phyloP scores from a whole-genome alignment of 1,140 invertebrate species.

The Stratiolaelaps scimitus region DNA sequence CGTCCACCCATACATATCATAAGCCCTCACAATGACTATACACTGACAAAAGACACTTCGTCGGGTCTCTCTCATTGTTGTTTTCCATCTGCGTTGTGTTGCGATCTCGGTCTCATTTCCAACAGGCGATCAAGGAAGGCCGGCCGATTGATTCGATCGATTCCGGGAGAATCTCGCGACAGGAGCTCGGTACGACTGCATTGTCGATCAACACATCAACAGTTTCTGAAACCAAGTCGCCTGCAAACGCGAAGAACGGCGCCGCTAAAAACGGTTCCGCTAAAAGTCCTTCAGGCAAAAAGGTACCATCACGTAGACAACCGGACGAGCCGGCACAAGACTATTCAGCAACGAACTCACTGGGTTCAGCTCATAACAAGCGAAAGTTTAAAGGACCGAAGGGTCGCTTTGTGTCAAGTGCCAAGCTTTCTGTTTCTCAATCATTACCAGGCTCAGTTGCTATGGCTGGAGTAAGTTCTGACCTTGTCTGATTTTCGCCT shows the following conservation, averaged over 20 bases:
- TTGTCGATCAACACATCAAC: slow-evolving; percentile 40
- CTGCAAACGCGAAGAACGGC: neutral
- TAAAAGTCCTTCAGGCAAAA: slow-evolving; percentile 17
- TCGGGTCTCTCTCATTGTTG: too few relatives aligned
- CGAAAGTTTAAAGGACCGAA: neutral
- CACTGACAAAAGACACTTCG: too few relatives aligned
- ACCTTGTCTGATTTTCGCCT: too few relatives aligned
- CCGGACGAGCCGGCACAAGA: neutral
- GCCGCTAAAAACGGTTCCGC: slow-evolving; percentile 19
- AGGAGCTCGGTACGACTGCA: slow-evolving; percentile 39
- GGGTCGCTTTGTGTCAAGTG: neutral
- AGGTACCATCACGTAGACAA: neutral
- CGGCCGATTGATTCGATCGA: slow-evolving; percentile 58
- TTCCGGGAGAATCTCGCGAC: slow-evolving; percentile 41
- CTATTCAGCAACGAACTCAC: neutral
- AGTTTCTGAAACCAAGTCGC: neutral
- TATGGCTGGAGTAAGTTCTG: too few relatives aligned
- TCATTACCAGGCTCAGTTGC: too few relatives aligned
- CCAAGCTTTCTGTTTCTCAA: neutral
- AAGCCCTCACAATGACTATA: too few relatives aligned
- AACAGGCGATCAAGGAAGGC: slow-evolving; percentile 59
- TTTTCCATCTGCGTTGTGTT: too few relatives aligned
- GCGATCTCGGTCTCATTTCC: too few relatives aligned
- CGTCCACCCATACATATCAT: too few relatives aligned
- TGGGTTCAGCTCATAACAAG: neutral